phyloP scores from a whole-genome alignment of 2,888 invertebrate genomes.

The Drosophila fulvimacula region DNA sequence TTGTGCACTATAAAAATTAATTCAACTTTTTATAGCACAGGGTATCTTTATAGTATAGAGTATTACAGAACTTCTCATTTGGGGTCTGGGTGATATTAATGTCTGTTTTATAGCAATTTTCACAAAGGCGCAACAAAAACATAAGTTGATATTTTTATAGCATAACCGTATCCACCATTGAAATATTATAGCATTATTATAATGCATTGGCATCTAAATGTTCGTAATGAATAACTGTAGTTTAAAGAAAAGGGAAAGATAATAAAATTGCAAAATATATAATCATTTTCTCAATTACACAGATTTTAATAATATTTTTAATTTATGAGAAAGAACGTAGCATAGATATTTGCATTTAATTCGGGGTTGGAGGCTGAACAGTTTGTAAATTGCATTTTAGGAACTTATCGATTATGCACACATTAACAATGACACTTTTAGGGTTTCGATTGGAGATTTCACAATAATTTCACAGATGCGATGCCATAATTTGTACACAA shows the following conservation, averaged over 20 bases:
- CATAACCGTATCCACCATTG: background rate
- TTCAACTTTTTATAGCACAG: background rate
- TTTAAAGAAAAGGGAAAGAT: background rate
- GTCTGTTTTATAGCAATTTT: background rate
- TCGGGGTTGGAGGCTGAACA: background rate
- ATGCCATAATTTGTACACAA: constrained; percentile 45
- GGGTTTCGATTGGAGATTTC: background rate
- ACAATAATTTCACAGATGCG: background rate
- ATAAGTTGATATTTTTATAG: background rate
- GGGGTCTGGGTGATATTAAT: too few relatives aligned
- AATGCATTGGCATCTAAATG: background rate
- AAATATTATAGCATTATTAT: background rate
- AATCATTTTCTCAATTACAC: background rate
- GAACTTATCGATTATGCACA: constrained; percentile 5
- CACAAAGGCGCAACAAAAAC: background rate
- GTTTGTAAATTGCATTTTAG: background rate
- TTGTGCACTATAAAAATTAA: background rate
- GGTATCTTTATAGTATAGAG: background rate
- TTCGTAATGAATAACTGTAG: background rate
- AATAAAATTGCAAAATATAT: background rate
- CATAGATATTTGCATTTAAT: background rate
- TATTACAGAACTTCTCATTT: background rate
- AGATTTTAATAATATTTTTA: background rate
- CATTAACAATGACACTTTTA: background rate
- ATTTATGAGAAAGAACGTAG: background rate